Conservation (phyloP, 2,113 vertebrate genomes). For the Erythrolamprus reginae region DNA sequence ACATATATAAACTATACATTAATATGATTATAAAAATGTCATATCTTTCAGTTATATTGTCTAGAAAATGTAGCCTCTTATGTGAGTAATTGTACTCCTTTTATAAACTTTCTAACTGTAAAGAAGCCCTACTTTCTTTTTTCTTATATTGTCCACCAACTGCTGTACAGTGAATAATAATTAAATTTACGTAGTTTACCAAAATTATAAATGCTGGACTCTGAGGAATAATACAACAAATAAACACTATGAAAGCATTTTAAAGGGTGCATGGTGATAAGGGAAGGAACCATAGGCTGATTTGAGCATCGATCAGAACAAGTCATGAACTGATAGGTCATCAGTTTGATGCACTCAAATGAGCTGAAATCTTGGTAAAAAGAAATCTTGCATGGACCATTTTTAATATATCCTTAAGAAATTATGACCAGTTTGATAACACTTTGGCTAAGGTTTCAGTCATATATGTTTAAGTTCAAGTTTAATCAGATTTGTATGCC, state of each 20-base stretch:
- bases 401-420: not conserved
- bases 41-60: slow-evolving; percentile 22
- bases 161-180: not conserved
- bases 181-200: not conserved
- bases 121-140: not conserved
- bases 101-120: not conserved
- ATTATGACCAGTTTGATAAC: not conserved
- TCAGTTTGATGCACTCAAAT: slow-evolving; percentile 11
- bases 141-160: not conserved
- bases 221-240: not conserved
- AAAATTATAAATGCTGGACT: not conserved
- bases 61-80: not conserved
- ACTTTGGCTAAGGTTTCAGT: not conserved
- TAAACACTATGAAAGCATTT: not conserved
- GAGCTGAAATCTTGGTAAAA: slow-evolving; percentile 46
- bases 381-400: slow-evolving; percentile 32
- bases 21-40: slow-evolving; percentile 17
- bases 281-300: not conserved
- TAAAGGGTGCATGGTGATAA: not conserved
- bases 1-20: not conserved
- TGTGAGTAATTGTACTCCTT: not conserved
- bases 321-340: not conserved
- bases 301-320: not conserved
- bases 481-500: no score
- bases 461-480: no score